Evolutionary conservation across 2,797 vertebrate species (phyloP).

Genomic region (Phalloptychus januarius): DNA sequence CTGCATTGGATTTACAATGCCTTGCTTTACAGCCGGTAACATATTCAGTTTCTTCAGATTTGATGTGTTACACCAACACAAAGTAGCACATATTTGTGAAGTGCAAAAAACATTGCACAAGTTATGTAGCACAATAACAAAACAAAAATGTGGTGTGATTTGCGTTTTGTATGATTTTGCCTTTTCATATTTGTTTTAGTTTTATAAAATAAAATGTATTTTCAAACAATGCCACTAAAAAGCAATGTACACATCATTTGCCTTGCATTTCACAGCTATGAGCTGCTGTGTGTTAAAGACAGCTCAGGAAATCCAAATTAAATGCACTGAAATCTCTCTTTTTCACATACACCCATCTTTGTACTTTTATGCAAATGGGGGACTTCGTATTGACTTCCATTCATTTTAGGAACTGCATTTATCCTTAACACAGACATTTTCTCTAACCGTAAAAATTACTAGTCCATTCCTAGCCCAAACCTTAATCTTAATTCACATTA

Average conservation of each 20-base stretch:
- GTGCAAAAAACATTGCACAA: not conserved
- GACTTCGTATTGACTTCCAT: too few species aligned
- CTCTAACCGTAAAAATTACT: too few species aligned
- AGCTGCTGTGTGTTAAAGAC: not conserved
- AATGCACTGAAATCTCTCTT: not conserved
- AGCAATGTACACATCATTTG: not conserved
- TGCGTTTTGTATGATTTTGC: not conserved
- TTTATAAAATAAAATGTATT: not conserved
- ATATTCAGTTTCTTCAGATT: not conserved
- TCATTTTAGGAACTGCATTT: too few species aligned
- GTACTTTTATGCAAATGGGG: too few species aligned
- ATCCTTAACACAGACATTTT: too few species aligned
- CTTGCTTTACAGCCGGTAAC: not conserved
- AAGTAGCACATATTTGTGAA: not conserved
- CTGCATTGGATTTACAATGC: not conserved
- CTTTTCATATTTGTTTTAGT: not conserved
- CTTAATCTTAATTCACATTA: not conserved
- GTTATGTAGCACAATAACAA: not conserved
- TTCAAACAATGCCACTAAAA: not conserved
- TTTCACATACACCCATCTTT: not conserved
- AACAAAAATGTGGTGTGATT: not conserved
- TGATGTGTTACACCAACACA: not conserved
- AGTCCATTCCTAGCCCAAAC: too few species aligned
- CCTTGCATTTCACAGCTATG: not conserved
- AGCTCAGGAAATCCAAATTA: not conserved